Base-by-base conservation (phyloP, 1,140 invertebrate genomes). In the Cydia pomonella region DNA sequence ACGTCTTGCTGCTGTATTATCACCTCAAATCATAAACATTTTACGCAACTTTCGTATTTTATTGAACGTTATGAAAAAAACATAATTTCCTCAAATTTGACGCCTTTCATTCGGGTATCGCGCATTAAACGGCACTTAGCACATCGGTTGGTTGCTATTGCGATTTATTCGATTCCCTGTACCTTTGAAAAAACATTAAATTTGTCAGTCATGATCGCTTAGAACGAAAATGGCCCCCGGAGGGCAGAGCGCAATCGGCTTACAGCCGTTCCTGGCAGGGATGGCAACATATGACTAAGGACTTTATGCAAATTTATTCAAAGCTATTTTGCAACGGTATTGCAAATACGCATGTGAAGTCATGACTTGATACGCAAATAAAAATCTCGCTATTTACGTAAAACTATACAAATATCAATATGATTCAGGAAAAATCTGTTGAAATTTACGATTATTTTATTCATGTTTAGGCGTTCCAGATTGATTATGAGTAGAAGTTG, bases 131-230 rank as follows among this genome's bases (percentile, higher is more conserved):
- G 77, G 79, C 79, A 82, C 81, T 80, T 76, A 77, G 66, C 76
- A 76, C 73, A 73, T 75, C 79, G 80, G 79, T 74, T 78, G 79
- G 77, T 82, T 76, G 75, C 76, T 44, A 80, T 80, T 79, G 79
- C 79, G 81, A 83, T 81, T 83, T 81, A 83, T 81, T 82, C 77
- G 80, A 79, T 81, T 78, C 77, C 76, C 77, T 78, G 74, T 69
- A 75, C 63, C 72, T 73, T 69, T 76, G 63, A 59, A 73, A 78
- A 77, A 78, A 80, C 76, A 79, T 80, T 78, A 66, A 78, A 82
- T 82, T 82, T 80, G 75, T 77, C 79, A 80, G 73, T 59, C 73
- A 73, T 73, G 33, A 73, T 77, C 71, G 74, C 29, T 73, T 47
- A 59, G 71, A 59, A 73, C 41, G 72, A 73, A 73, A 73, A 73